phyloP scores from a whole-genome alignment of 1,140 invertebrate genomes.

The Listronotus bonariensis region DNA sequence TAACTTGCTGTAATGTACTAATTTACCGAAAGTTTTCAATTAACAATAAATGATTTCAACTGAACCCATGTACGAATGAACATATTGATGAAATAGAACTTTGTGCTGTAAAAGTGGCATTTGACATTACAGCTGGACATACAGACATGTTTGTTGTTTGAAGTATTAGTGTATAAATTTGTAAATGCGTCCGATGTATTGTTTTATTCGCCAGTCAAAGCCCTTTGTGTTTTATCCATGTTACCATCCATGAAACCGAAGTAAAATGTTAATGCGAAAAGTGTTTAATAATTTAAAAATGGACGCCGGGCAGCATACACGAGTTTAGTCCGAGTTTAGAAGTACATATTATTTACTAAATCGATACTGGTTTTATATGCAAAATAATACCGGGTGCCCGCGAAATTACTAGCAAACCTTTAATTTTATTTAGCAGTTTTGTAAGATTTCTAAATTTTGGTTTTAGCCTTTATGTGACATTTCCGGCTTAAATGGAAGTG shows the following conservation, averaged over 20 bases:
- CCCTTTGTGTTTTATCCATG: slow-evolving; percentile 16
- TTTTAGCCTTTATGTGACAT: too few species aligned
- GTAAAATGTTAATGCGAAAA: slow-evolving; percentile 1
- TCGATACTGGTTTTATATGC: too few species aligned
- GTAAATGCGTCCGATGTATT: slow-evolving; percentile 1
- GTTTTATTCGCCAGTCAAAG: slow-evolving; percentile 6
- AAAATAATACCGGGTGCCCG: too few species aligned
- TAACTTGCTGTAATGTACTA: neutral
- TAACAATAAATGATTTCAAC: slow-evolving; percentile 1
- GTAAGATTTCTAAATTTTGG: too few species aligned
- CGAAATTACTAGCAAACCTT: too few species aligned
- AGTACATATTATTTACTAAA: neutral
- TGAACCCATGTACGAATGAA: slow-evolving; percentile 4
- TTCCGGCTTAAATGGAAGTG: too few species aligned
- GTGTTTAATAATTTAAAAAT: slow-evolving; percentile 14
- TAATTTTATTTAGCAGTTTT: too few species aligned
- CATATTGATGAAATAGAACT: too few species aligned
- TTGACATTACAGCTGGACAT: neutral
- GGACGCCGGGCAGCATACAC: neutral
- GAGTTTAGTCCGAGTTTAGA: neutral
- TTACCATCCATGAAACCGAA: slow-evolving; percentile 11
- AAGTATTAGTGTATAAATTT: slow-evolving; percentile 4
- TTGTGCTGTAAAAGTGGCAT: neutral
- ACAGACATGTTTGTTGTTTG: slow-evolving; percentile 11
- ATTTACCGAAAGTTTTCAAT: slow-evolving; percentile 12